Percentiles rank a stretch among this genome's conserved stretches.
Conservation (phyloP, 2,797 vertebrate species). For the Pangasius larnaudii region DNA sequence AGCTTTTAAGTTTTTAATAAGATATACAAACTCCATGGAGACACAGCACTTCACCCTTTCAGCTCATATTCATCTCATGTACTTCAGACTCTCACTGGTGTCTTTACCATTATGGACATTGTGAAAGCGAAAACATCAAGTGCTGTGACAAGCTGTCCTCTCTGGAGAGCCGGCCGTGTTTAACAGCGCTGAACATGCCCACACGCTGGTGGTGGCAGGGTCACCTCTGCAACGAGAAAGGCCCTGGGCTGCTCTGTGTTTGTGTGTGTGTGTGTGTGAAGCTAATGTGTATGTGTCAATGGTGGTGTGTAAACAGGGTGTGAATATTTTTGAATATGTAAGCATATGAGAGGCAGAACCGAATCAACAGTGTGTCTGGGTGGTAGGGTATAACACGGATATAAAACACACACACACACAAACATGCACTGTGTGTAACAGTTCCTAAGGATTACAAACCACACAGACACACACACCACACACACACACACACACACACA, state of each 20-base stretch:
- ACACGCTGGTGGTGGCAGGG: conserved; percentile 42
- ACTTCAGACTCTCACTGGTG: conserved; percentile 14
- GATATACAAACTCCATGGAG: conserved; percentile 25
- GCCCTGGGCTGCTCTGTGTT: conserved; percentile 40
- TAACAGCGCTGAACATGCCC: conserved; percentile 38
- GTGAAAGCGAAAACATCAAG: conserved; percentile 21
- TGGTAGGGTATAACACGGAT: conserved; percentile 24
- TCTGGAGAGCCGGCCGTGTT: conserved; percentile 35
- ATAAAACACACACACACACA: conserved; percentile 18
- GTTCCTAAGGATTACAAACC: not conserved
- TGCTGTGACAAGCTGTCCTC: conserved; percentile 45
- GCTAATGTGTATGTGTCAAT: conserved; percentile 43
- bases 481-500: not conserved
- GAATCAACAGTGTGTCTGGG: conserved; percentile 52
- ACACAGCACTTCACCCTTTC: conserved; percentile 16
- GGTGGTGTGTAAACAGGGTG: conserved; percentile 35
- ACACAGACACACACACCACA: not conserved
- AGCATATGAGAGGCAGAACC: conserved; percentile 38
- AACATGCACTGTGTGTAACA: conserved; percentile 31
- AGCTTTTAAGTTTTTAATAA: conserved; percentile 25
- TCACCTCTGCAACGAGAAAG: conserved; percentile 55
- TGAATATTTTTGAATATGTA: conserved; percentile 33
- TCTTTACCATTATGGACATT: conserved; percentile 38
- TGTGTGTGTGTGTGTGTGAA: conserved; percentile 30
- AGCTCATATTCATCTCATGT: conserved; percentile 10